Evolutionary conservation across 2,113 vertebrate species (phyloP).

Genomic region (Oophaga pumilio): DNA sequence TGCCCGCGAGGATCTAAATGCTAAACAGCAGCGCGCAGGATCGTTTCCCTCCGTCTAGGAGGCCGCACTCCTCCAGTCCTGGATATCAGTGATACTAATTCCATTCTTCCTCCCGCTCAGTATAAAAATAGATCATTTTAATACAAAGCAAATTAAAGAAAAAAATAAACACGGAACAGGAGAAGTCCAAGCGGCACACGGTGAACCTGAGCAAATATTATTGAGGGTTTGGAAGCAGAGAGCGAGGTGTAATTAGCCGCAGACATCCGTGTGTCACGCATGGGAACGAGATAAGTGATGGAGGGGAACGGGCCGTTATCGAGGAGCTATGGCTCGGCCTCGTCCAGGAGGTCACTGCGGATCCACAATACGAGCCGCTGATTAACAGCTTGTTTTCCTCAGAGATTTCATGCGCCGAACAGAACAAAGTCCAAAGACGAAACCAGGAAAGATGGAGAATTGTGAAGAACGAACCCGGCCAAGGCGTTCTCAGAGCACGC

Average conservation of each 20-base stretch:
- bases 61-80: neutral
- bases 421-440: constrained; percentile 32
- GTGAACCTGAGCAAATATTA: constrained; percentile 48
- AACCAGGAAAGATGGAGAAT: neutral
- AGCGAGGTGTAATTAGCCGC: constrained; percentile 15
- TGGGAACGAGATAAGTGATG: constrained; percentile 33
- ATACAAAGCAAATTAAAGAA: neutral
- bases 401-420: constrained; percentile 27
- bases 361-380: neutral
- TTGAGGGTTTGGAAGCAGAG: constrained; percentile 15
- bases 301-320: constrained; percentile 34
- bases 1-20: neutral
- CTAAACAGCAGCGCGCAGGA: neutral
- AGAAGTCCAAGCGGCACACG: constrained; percentile 34
- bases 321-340: constrained; percentile 27
- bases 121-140: neutral
- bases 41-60: neutral
- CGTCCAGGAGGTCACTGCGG: neutral
- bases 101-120: neutral
- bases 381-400: constrained; percentile 41
- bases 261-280: neutral
- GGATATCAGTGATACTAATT: neutral
- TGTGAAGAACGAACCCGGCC: too few relatives aligned
- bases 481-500: too few relatives aligned
- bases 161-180: neutral